These are phyloP conservation scores for Triplophysa dalaica DNA, from an alignment of 2,113 vertebrate genomes.

Conservation along the genomic window DNA sequence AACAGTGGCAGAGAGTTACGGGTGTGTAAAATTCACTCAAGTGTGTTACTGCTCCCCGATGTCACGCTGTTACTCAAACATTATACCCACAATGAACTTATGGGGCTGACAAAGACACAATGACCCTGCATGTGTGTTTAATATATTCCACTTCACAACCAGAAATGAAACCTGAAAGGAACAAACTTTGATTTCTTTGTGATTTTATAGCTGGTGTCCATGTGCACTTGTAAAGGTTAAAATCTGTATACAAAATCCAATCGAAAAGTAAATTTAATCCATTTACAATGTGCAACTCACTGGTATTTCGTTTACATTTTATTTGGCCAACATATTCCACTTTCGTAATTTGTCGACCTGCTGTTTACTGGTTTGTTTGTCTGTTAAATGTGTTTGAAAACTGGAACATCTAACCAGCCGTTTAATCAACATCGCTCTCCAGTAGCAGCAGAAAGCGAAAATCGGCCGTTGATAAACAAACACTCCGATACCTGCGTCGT, in stretches of 20 bases:
- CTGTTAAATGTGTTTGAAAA: constrained; percentile 13
- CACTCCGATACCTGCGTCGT: constrained; percentile 45
- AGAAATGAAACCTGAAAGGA: too few species aligned
- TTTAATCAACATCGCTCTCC: constrained; percentile 48
- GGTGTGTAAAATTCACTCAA: constrained; percentile 43
- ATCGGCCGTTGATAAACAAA: constrained; percentile 52
- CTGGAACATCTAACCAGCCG: constrained; percentile 53
- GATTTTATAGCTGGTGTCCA: too few species aligned
- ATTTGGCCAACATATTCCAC: not conserved
- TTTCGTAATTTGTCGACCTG: not conserved
- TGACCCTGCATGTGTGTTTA: not conserved
- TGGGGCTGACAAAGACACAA: constrained; percentile 10
- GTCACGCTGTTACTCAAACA: constrained; percentile 29
- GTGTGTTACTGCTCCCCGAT: constrained; percentile 42
- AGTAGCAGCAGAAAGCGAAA: constrained; percentile 5
- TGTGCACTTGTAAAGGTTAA: too few species aligned
- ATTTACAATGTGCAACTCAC: too few species aligned
- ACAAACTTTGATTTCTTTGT: too few species aligned
- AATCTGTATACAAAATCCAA: too few species aligned
- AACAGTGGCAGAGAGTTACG: constrained; percentile 14
- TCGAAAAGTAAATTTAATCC: too few species aligned
- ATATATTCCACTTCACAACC: too few species aligned
- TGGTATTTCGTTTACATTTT: not conserved
- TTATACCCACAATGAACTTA: constrained; percentile 37
- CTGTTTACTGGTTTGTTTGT: constrained; percentile 45